Evolutionary conservation across 1,140 invertebrate genomes (phyloP).

Genomic region (Ptiloglossa arizonensis): DNA sequence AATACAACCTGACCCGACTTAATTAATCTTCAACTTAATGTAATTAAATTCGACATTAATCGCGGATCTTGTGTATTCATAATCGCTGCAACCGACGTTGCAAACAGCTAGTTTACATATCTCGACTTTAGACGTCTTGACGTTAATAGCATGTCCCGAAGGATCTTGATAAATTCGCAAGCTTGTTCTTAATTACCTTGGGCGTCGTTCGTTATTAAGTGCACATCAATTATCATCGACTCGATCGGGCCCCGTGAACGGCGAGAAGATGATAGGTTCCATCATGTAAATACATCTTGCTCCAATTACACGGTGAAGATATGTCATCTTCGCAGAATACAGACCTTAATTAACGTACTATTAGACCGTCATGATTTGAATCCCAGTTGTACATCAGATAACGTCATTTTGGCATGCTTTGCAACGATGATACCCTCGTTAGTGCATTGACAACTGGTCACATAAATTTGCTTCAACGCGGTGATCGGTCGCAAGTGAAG

Average conservation of each 20-base stretch:
- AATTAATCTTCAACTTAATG: slow-evolving; percentile 32
- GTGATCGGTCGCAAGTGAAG: not conserved
- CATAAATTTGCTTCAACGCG: not conserved
- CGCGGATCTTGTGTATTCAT: slow-evolving; percentile 26
- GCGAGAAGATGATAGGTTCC: slow-evolving; percentile 73
- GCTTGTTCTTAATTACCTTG: slow-evolving; percentile 73
- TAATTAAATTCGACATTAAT: slow-evolving; percentile 14
- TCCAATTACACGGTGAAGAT: slow-evolving; percentile 43
- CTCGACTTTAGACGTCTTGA: not conserved
- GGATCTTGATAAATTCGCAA: slow-evolving; percentile 69
- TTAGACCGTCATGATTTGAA: slow-evolving; percentile 44
- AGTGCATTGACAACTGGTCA: not conserved
- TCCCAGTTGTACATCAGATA: slow-evolving; percentile 33
- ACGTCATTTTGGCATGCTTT: slow-evolving; percentile 5
- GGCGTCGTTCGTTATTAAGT: slow-evolving; percentile 65
- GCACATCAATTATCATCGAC: slow-evolving; percentile 73
- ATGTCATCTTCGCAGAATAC: slow-evolving; percentile 31
- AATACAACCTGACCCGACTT: slow-evolving; percentile 39
- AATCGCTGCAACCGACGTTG: slow-evolving; percentile 40
- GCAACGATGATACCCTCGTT: slow-evolving; percentile 16
- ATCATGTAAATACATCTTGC: slow-evolving; percentile 51
- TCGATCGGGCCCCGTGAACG: slow-evolving; percentile 51
- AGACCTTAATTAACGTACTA: slow-evolving; percentile 35
- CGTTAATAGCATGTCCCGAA: slow-evolving; percentile 65
- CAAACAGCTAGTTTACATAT: slow-evolving; percentile 21